A percentile compares a stretch with the other conserved stretches of the same genome.
phyloP scores from a whole-genome alignment of 1,140 invertebrate genomes.

The Papilio dardanus region DNA sequence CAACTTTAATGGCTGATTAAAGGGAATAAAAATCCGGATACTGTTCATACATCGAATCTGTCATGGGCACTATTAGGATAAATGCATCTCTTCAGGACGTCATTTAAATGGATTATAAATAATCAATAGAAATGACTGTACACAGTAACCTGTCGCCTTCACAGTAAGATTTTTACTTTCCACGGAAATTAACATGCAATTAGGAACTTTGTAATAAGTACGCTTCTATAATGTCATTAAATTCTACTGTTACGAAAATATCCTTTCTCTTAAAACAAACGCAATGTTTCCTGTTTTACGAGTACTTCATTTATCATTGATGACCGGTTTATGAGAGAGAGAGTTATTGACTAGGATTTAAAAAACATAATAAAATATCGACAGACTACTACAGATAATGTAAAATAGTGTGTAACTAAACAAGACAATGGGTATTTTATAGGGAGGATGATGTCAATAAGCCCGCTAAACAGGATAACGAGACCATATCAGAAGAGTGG shows the following conservation, averaged over 20 bases:
- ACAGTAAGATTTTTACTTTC: conserved; percentile 30
- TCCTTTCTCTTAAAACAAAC: not conserved
- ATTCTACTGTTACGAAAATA: not conserved
- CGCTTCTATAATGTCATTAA: not conserved
- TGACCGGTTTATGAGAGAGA: not conserved
- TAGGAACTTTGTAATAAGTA: too few relatives aligned
- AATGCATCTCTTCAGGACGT: not conserved
- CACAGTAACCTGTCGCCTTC: conserved; percentile 1
- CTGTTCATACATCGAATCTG: not conserved
- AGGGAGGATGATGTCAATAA: conserved; percentile 57
- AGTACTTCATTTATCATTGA: too few relatives aligned
- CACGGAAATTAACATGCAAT: not conserved
- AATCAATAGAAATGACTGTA: conserved; percentile 26
- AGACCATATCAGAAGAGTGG: conserved; percentile 67
- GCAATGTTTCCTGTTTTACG: not conserved
- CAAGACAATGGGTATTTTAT: conserved; percentile 4
- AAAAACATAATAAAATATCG: not conserved
- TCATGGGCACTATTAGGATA: conserved; percentile 16
- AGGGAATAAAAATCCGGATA: conserved; percentile 1
- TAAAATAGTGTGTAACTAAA: not conserved
- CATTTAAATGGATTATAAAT: not conserved
- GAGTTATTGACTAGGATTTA: not conserved
- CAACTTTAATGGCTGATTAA: conserved; percentile 13
- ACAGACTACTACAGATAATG: not conserved
- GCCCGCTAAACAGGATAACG: conserved; percentile 41